These are phyloP conservation scores for Porites lutea DNA, from an alignment of 64 coral and sea anemone species.

Conservation along the genomic window DNA sequence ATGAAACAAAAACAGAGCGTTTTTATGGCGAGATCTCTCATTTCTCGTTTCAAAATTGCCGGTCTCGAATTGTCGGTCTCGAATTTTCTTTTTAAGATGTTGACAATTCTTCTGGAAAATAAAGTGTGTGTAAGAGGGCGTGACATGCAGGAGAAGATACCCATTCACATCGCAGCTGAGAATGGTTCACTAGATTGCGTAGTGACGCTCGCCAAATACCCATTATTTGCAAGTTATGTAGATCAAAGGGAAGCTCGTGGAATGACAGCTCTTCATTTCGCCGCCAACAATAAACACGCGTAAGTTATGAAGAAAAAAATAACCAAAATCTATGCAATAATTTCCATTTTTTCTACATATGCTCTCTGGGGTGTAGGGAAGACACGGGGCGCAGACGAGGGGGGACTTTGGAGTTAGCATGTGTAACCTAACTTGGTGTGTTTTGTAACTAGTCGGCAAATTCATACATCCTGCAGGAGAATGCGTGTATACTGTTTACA, in stretches of 20 bases:
- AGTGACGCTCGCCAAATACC: not conserved
- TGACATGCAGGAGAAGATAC: conserved; percentile 11
- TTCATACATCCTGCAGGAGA: too few species aligned
- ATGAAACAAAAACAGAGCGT: too few species aligned
- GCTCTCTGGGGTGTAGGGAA: too few species aligned
- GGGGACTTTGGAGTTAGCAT: too few species aligned
- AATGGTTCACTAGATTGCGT: conserved; percentile 17
- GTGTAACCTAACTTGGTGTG: too few species aligned
- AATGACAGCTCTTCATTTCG: conserved; percentile 51
- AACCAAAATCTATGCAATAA: too few species aligned
- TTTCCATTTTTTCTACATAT: too few species aligned
- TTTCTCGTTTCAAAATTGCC: not conserved
- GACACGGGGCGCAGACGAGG: too few species aligned
- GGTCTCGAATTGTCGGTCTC: not conserved
- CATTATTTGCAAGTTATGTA: not conserved
- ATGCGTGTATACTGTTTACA: too few species aligned
- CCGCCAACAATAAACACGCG: conserved; percentile 39
- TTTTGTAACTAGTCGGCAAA: too few species aligned
- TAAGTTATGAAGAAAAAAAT: not conserved
- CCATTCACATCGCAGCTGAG: conserved; percentile 50
- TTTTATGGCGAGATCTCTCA: not conserved
- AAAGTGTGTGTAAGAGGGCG: not conserved
- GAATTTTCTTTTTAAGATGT: not conserved
- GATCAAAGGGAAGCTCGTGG: conserved; percentile 16
- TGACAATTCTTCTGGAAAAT: not conserved